These are phyloP conservation scores for Stegophylla sp. DNA, from an alignment of 2,888 invertebrate species.

Conservation along the genomic window DNA sequence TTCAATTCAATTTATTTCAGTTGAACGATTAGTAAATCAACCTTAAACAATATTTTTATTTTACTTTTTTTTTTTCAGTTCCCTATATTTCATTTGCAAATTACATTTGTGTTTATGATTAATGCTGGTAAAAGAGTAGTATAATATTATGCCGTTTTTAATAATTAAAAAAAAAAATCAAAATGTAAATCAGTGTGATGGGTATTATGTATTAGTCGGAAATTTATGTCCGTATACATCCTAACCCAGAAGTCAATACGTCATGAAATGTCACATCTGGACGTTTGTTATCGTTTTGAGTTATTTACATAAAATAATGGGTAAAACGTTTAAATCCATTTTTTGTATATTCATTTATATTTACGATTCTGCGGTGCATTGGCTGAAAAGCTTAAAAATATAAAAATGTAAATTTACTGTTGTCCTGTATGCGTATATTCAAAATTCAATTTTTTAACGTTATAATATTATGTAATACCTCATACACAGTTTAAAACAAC, in stretches of 20 bases:
- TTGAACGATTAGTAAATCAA: no score
- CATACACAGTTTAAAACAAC: no score
- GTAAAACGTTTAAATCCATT: conserved; percentile 10
- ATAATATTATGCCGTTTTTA: neutral
- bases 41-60: no score
- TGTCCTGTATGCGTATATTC: neutral
- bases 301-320: conserved; percentile 53
- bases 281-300: conserved; percentile 41
- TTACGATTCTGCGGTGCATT: neutral
- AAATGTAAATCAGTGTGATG: conserved; percentile 36
- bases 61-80: neutral
- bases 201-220: conserved; percentile 12
- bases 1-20: no score
- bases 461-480: no score
- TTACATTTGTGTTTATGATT: conserved; percentile 20
- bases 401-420: neutral
- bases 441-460: no score
- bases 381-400: neutral
- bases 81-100: neutral
- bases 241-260: conserved; percentile 44
- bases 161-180: conserved; percentile 15
- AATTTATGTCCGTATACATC: conserved; percentile 43
- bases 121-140: neutral
- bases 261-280: conserved; percentile 48
- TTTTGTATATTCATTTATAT: conserved; percentile 14